These are phyloP conservation scores for Perognathus longimembris DNA, from an alignment of 2,113 vertebrate genomes.

Conservation along the genomic window DNA sequence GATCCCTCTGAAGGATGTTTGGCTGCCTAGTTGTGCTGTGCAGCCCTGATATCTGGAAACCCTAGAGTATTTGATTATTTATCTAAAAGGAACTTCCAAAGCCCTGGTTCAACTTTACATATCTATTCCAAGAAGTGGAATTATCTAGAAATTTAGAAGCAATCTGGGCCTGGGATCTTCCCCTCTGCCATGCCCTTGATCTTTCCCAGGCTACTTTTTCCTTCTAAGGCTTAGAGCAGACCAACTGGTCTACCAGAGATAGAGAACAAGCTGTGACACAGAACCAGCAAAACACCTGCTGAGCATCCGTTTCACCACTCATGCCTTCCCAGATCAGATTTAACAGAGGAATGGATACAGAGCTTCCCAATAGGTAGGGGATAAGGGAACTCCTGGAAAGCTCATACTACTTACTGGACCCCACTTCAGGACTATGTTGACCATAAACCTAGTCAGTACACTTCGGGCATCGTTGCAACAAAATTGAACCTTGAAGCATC, in stretches of 20 bases:
- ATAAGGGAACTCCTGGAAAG: not conserved
- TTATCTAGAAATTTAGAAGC: not conserved
- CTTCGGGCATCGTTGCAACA: constrained; percentile 1
- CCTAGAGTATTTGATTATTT: not conserved
- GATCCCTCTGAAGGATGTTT: not conserved
- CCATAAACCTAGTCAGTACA: constrained; percentile 26
- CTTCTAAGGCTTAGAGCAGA: not conserved
- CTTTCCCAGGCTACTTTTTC: not conserved
- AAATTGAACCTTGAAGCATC: constrained; percentile 15
- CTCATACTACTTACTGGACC: not conserved
- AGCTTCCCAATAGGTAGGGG: not conserved
- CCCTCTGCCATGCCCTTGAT: not conserved
- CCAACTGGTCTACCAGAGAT: not conserved
- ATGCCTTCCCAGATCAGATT: not conserved
- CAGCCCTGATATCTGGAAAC: not conserved
- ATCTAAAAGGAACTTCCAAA: constrained; percentile 2
- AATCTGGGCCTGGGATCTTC: not conserved
- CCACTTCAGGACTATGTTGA: not conserved
- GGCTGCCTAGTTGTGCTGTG: not conserved
- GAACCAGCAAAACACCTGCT: not conserved
- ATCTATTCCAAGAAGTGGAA: not conserved
- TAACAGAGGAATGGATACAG: not conserved
- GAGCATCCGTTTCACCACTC: not conserved
- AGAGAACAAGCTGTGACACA: not conserved
- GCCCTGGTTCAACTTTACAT: not conserved